phyloP scores from a whole-genome alignment of 2,113 vertebrate species.

The Zosterops borbonicus region DNA sequence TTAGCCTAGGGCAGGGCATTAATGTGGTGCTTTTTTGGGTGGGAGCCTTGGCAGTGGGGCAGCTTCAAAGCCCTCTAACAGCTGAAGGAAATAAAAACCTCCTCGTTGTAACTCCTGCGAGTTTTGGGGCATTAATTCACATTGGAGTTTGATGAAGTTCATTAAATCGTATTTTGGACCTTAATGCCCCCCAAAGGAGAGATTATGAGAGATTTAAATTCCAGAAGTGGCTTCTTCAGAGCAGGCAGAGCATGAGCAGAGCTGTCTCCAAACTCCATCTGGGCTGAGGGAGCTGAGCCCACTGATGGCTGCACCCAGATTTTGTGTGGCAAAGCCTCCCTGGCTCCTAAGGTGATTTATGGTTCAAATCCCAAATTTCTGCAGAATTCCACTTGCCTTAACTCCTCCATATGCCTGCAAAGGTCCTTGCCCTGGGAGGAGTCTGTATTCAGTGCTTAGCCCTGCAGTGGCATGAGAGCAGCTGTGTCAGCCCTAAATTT shows the following conservation, averaged over 20 bases:
- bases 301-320: neutral
- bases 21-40: neutral
- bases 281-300: neutral
- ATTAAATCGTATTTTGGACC: neutral
- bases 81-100: neutral
- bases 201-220: neutral
- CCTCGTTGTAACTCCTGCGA: neutral
- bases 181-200: neutral
- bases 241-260: neutral
- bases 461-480: neutral
- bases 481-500: neutral
- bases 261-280: neutral
- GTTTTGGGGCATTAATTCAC: neutral
- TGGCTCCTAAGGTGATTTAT: neutral
- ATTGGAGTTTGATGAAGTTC: neutral
- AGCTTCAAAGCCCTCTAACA: neutral
- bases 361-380: neutral
- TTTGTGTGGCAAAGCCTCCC: neutral
- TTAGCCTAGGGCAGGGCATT: neutral
- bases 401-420: neutral
- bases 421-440: neutral
- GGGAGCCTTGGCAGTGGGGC: neutral
- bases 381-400: neutral
- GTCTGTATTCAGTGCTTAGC: fast-evolving
- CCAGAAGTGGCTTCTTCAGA: neutral